phyloP scores from a whole-genome alignment of 2,797 vertebrate species.

The Gouania willdenowi region DNA sequence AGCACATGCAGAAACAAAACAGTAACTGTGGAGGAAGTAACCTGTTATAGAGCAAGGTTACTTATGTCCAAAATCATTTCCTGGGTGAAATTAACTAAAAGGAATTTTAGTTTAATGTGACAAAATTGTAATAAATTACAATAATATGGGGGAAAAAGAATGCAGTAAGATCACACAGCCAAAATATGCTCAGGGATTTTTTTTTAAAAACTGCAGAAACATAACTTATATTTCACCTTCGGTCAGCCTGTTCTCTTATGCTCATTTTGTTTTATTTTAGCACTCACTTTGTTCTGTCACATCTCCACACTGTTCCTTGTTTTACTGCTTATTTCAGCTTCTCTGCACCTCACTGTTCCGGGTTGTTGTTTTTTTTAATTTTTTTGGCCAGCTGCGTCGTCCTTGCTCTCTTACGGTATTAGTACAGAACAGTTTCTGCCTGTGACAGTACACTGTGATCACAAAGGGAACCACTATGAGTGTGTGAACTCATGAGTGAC shows the following conservation, averaged over 20 bases:
- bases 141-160: no score
- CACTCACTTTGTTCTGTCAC: slow-evolving; percentile 9
- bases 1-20: slow-evolving; percentile 49
- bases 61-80: no score
- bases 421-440: slow-evolving; percentile 39
- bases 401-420: background rate
- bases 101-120: no score
- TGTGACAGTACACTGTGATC: slow-evolving; percentile 10
- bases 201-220: no score
- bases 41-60: no score
- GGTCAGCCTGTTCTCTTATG: slow-evolving; percentile 4
- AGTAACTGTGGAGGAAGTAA: slow-evolving; percentile 20
- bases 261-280: slow-evolving; percentile 8
- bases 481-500: background rate
- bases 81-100: background rate
- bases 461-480: background rate
- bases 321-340: slow-evolving; percentile 14
- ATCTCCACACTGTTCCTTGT: slow-evolving; percentile 7
- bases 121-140: no score
- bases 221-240: slow-evolving; percentile 7
- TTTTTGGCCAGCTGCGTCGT: slow-evolving; percentile 27
- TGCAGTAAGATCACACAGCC: no score
- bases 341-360: slow-evolving; percentile 2
- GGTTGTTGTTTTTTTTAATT: slow-evolving; percentile 8
- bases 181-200: no score